phyloP scores from a whole-genome alignment of 1,140 invertebrate genomes.

The Zeugodacus cucurbitae region DNA sequence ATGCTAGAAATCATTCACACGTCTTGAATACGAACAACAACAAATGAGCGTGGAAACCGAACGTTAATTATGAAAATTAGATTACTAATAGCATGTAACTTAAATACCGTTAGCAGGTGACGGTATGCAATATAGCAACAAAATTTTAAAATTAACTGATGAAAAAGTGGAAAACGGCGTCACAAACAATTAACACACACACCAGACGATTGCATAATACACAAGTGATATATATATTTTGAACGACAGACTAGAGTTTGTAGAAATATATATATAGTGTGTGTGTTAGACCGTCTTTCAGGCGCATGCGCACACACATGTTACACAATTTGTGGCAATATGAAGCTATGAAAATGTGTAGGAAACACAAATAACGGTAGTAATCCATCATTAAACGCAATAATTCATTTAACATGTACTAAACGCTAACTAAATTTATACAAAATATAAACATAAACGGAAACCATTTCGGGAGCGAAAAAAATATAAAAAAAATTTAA shows the following conservation, averaged over 20 bases:
- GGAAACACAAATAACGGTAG: neutral
- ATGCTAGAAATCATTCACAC: neutral
- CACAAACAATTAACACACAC: neutral
- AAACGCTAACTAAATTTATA: neutral
- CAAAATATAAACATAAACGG: neutral
- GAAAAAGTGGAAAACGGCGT: neutral
- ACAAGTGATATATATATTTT: neutral
- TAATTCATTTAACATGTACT: neutral
- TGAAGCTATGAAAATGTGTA: neutral
- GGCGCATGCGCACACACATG: neutral
- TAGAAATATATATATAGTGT: neutral
- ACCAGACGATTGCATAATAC: neutral
- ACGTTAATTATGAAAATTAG: neutral
- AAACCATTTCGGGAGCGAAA: neutral
- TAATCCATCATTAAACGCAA: neutral
- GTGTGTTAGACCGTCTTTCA: neutral
- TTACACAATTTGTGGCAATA: neutral
- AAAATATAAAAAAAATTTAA: neutral
- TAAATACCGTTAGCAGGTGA: neutral
- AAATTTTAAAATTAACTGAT: neutral
- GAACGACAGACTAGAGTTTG: neutral
- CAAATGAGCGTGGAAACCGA: neutral
- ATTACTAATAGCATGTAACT: slow-evolving; percentile 5
- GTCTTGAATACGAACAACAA: neutral
- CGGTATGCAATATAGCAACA: neutral